phyloP scores from a whole-genome alignment of 2,113 vertebrate genomes.

The Rhabdomys dilectus region DNA sequence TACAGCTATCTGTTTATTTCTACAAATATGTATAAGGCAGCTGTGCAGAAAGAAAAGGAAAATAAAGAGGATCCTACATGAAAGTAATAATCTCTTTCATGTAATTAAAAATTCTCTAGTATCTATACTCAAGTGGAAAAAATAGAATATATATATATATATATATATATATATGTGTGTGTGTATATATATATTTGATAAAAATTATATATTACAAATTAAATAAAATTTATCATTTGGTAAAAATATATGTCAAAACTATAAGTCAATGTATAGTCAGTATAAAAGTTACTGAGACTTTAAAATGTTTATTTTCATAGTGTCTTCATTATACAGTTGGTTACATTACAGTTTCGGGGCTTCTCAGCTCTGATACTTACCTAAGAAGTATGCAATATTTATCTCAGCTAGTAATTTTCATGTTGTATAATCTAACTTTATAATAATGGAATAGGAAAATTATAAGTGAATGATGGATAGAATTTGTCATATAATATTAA shows the following conservation, averaged over 20 bases:
- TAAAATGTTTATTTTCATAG: constrained; percentile 15
- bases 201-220: too few species aligned
- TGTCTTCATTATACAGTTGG: background rate
- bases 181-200: too few species aligned
- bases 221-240: background rate
- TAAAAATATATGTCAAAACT: background rate
- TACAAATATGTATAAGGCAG: background rate
- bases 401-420: background rate
- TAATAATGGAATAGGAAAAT: background rate
- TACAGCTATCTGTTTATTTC: background rate
- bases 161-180: background rate
- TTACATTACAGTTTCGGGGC: background rate
- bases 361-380: background rate
- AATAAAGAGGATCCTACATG: background rate
- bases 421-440: background rate
- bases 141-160: background rate
- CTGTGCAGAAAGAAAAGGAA: background rate
- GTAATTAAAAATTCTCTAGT: background rate
- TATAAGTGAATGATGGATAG: background rate
- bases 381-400: background rate
- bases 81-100: background rate
- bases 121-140: background rate
- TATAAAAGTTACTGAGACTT: background rate
- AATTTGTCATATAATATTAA: background rate
- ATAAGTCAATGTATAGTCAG: background rate